Evolutionary conservation across 2,888 invertebrate genomes (phyloP).

Genomic region (Perizoma flavofasciatum): DNA sequence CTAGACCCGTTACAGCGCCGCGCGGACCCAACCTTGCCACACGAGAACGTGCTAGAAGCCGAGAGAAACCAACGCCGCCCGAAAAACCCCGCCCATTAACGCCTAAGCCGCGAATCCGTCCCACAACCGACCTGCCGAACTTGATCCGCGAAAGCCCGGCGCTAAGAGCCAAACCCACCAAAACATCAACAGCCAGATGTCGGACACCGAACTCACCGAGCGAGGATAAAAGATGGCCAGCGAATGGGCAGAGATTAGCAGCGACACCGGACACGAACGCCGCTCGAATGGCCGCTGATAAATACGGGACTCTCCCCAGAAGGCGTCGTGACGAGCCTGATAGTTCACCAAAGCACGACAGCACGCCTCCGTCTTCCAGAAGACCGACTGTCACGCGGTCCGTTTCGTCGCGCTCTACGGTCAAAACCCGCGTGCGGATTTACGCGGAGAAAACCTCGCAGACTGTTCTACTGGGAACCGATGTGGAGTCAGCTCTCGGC

Average conservation of each 20-base stretch:
- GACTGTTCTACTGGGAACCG: conserved; percentile 88
- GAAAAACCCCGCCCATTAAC: conserved; percentile 76
- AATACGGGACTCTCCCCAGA: conserved; percentile 91
- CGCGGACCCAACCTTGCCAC: conserved; percentile 79
- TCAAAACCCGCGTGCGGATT: conserved; percentile 84
- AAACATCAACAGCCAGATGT: conserved; percentile 83
- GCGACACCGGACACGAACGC: conserved; percentile 62
- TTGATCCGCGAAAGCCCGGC: conserved; percentile 78
- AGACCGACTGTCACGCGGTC: conserved; percentile 72
- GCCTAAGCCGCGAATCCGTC: conserved; percentile 76
- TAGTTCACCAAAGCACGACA: conserved; percentile 76
- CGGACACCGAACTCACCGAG: conserved; percentile 86
- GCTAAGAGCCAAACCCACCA: conserved; percentile 74
- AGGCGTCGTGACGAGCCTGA: conserved; percentile 86
- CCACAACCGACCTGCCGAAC: conserved; percentile 80
- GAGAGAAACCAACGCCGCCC: conserved; percentile 82
- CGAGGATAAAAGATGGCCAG: conserved; percentile 89
- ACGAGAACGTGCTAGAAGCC: conserved; percentile 84
- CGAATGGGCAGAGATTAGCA: conserved; percentile 71
- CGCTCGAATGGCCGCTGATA: conserved; percentile 84
- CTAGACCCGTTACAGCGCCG: conserved; percentile 78
- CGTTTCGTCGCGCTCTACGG: conserved; percentile 66
- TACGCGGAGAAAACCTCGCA: conserved; percentile 92
- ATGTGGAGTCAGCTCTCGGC: conserved; percentile 88
- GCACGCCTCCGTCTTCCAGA: conserved; percentile 64